Evolutionary conservation across 2,113 vertebrate species (phyloP).

Genomic region (Callocephalon fimbriatum): DNA sequence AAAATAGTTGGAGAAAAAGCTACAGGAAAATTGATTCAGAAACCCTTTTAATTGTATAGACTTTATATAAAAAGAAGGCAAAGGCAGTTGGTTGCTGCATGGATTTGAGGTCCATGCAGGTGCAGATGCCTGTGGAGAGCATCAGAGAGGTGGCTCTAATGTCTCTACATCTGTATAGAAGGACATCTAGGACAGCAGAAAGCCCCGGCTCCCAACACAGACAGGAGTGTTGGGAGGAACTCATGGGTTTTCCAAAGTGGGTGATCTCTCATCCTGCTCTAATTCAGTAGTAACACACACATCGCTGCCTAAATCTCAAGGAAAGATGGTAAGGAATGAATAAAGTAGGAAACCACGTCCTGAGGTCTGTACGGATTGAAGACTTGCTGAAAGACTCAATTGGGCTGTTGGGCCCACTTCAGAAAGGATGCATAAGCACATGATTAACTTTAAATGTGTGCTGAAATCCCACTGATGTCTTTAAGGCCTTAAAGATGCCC

Average conservation of each 20-base stretch:
- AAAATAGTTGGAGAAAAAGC: background rate
- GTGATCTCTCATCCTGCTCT: background rate
- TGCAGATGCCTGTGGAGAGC: background rate
- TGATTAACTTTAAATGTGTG: background rate
- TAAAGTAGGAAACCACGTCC: background rate
- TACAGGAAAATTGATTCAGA: background rate
- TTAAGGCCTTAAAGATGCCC: background rate
- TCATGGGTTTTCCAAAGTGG: background rate
- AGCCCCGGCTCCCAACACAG: background rate
- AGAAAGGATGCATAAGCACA: background rate
- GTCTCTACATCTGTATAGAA: background rate
- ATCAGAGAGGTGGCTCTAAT: background rate
- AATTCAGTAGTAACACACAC: background rate
- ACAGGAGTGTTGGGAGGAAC: background rate
- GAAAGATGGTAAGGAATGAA: background rate
- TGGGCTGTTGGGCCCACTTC: background rate
- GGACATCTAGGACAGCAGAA: background rate
- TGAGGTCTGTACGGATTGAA: background rate
- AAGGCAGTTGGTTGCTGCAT: background rate
- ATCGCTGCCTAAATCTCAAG: background rate
- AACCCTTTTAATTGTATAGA: background rate
- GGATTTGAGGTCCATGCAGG: background rate
- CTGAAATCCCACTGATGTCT: background rate
- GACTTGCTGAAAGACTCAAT: background rate
- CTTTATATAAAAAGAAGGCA: background rate